A percentile compares a stretch with the other conserved stretches of the same genome.
Evolutionary conservation across 2,888 invertebrate species (phyloP).

Genomic region (Drosophila mettleri): DNA sequence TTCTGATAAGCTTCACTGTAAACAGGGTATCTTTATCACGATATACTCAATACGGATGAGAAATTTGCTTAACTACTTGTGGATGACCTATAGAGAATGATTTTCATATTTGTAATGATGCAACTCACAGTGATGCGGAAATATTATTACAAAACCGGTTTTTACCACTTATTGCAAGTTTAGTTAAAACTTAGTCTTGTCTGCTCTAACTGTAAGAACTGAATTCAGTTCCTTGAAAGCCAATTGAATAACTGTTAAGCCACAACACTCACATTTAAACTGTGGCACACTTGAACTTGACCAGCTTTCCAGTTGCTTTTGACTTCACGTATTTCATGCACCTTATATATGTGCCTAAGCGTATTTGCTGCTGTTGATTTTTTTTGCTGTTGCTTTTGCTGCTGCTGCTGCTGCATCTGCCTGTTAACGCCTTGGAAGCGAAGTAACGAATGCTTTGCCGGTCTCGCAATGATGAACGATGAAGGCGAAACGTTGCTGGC

Average conservation of each 20-base stretch:
- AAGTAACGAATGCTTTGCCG: constrained; percentile 31
- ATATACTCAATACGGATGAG: constrained; percentile 1
- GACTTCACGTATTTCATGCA: constrained; percentile 18
- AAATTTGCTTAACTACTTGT: background rate
- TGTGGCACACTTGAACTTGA: constrained; percentile 19
- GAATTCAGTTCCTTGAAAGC: background rate
- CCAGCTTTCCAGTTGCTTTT: constrained; percentile 14
- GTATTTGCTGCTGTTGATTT: no score
- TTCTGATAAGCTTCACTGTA: background rate
- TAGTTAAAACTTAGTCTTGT: background rate
- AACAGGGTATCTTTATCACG: background rate
- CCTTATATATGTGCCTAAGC: constrained; percentile 48
- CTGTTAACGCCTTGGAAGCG: constrained; percentile 43
- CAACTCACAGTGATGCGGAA: background rate
- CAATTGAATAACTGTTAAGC: constrained; percentile 6
- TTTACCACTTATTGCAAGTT: background rate
- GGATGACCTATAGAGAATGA: background rate
- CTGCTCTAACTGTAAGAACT: background rate
- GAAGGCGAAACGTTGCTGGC: constrained; percentile 3
- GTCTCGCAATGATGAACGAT: constrained; percentile 4
- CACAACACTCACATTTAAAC: constrained; percentile 36
- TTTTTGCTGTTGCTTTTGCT: constrained; percentile 8
- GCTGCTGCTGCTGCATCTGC: constrained; percentile 21
- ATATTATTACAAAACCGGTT: constrained; percentile 1
- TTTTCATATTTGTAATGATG: constrained; percentile 1